A percentile compares a stretch with the other conserved stretches of the same genome.
Conservation (phyloP, 2,113 vertebrate genomes). For the Cettia cetti region DNA sequence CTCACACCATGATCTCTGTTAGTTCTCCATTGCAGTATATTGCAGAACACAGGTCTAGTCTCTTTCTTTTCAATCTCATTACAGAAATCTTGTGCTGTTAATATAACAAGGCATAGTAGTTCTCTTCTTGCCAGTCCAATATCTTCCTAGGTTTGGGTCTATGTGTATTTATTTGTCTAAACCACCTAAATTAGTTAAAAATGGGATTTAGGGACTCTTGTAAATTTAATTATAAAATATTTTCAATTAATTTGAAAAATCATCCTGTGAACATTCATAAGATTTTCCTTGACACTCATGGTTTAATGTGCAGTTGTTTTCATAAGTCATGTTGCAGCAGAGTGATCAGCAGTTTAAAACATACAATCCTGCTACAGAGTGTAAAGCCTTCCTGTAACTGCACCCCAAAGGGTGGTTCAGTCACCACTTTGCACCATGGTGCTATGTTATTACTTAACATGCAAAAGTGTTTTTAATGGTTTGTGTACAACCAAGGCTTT, state of each 20-base stretch:
- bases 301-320: background rate
- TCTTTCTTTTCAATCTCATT: fast-evolving
- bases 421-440: background rate
- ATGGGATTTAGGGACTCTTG: background rate
- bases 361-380: background rate
- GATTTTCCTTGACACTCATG: background rate
- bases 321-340: background rate
- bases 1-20: background rate
- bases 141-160: background rate
- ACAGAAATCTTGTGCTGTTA: background rate
- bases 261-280: background rate
- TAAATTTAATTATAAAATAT: background rate
- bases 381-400: background rate
- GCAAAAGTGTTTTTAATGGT: background rate
- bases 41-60: background rate
- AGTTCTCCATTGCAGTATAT: background rate
- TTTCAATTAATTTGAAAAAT: background rate
- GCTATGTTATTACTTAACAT: background rate
- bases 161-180: background rate
- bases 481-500: background rate
- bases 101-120: background rate
- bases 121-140: background rate
- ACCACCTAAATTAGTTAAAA: background rate
- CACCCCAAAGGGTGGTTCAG: background rate
- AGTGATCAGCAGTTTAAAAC: background rate